phyloP scores from a whole-genome alignment of 2,888 invertebrate genomes.

The Lasioglossum pauxillum region DNA sequence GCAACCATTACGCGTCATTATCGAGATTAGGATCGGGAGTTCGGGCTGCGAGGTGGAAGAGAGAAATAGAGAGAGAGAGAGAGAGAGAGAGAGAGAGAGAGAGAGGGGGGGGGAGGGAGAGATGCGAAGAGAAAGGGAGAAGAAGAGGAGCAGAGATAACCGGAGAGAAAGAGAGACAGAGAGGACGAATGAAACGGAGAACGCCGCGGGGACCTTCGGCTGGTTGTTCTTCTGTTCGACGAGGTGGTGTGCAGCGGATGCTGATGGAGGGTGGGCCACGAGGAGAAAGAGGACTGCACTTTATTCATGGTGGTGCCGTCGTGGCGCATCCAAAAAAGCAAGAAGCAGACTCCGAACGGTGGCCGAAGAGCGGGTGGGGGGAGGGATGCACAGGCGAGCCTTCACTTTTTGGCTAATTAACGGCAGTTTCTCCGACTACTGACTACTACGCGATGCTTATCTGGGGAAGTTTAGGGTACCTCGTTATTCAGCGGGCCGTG shows the following conservation, averaged over 20 bases:
- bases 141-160: slow-evolving; percentile 39
- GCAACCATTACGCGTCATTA: slow-evolving; percentile 84
- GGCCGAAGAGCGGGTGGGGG: background rate
- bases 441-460: slow-evolving; percentile 78
- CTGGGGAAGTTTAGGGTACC: slow-evolving; percentile 70
- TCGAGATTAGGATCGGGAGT: slow-evolving; percentile 84
- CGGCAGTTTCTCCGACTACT: slow-evolving; percentile 77
- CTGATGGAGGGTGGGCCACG: slow-evolving; percentile 45
- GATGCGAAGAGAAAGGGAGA: background rate
- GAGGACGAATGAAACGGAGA: slow-evolving; percentile 39
- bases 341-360: slow-evolving; percentile 13
- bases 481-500: slow-evolving; percentile 75
- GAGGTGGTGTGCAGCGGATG: slow-evolving; percentile 65
- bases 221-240: slow-evolving; percentile 56
- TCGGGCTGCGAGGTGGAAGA: slow-evolving; percentile 48
- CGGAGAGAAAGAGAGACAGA: slow-evolving; percentile 27
- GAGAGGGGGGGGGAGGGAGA: background rate
- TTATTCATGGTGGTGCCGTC: slow-evolving; percentile 70
- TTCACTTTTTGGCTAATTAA: slow-evolving; percentile 82
- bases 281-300: slow-evolving; percentile 49
- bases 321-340: slow-evolving; percentile 60
- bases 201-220: slow-evolving; percentile 61
- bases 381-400: slow-evolving; percentile 45
- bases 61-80: slow-evolving; percentile 12
- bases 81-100: background rate